Evolutionary conservation across 2,113 vertebrate species (phyloP).

Genomic region (Oostethus manadensis): DNA sequence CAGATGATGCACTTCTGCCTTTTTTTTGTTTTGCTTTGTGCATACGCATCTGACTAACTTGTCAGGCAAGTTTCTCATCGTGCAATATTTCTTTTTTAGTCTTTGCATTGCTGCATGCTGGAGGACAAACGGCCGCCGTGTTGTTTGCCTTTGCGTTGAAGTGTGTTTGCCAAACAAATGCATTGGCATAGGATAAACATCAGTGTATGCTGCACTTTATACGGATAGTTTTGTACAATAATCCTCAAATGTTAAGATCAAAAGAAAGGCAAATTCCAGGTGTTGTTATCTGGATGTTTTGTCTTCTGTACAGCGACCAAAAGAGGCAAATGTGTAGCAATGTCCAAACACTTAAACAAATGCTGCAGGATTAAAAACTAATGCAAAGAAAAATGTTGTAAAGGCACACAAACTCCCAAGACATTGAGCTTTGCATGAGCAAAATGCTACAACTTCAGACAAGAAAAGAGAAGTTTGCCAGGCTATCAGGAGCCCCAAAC

Average conservation of each 20-base stretch:
- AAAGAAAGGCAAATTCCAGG: constrained; percentile 11
- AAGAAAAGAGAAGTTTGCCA: no score
- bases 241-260: constrained; percentile 14
- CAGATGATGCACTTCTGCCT: constrained; percentile 6
- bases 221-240: constrained; percentile 38
- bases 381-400: no score
- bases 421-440: no score
- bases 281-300: background rate
- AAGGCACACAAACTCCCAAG: no score
- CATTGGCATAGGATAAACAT: constrained; percentile 7
- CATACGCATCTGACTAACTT: background rate
- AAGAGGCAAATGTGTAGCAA: no score
- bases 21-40: background rate
- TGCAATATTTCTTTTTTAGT: background rate
- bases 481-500: no score
- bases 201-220: constrained; percentile 14
- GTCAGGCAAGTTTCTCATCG: no score
- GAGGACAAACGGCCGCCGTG: constrained; percentile 24
- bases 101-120: constrained; percentile 20
- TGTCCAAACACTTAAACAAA: no score
- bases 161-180: constrained; percentile 16
- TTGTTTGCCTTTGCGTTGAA: constrained; percentile 19
- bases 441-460: no score
- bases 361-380: no score
- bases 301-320: no score